phyloP scores from a whole-genome alignment of 1,140 invertebrate genomes.

The Leptonema lineaticorne region DNA sequence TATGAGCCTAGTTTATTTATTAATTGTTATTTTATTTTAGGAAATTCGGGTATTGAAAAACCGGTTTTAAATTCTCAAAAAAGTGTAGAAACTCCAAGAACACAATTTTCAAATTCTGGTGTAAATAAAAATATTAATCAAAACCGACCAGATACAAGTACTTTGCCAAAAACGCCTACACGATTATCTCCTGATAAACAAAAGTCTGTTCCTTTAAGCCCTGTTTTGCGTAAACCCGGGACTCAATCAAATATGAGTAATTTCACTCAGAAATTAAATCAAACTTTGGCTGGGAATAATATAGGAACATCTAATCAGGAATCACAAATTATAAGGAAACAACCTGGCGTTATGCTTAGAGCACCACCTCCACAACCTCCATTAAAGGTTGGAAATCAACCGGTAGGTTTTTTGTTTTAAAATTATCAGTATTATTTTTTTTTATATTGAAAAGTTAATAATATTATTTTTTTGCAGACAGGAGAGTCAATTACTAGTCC shows the following conservation, averaged over 20 bases:
- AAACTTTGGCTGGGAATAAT: slow-evolving; percentile 44
- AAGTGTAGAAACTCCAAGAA: too few relatives aligned
- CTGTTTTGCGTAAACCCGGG: not conserved
- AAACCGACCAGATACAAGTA: not conserved
- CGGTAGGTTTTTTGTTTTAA: not conserved
- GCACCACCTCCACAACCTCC: slow-evolving; percentile 50
- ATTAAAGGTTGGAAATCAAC: not conserved
- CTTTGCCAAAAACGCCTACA: not conserved
- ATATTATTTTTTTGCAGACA: slow-evolving; percentile 2
- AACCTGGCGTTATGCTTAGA: slow-evolving; percentile 44
- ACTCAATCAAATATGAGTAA: slow-evolving; percentile 42
- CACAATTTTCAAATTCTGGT: not conserved
- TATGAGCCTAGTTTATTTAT: too few relatives aligned
- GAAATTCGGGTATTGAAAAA: too few relatives aligned
- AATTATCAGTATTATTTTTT: not conserved
- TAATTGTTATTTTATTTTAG: not conserved
- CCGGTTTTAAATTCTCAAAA: too few relatives aligned
- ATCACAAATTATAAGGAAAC: slow-evolving; percentile 29
- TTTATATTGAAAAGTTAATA: not conserved
- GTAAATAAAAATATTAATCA: not conserved
- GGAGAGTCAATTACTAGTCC: slow-evolving; percentile 9
- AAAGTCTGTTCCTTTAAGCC: not conserved
- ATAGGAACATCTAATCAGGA: slow-evolving; percentile 37
- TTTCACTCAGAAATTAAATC: slow-evolving; percentile 48
- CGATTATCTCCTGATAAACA: slow-evolving; percentile 31